phyloP scores from a whole-genome alignment of 2,113 vertebrate genomes.

The Mus spicilegus region DNA sequence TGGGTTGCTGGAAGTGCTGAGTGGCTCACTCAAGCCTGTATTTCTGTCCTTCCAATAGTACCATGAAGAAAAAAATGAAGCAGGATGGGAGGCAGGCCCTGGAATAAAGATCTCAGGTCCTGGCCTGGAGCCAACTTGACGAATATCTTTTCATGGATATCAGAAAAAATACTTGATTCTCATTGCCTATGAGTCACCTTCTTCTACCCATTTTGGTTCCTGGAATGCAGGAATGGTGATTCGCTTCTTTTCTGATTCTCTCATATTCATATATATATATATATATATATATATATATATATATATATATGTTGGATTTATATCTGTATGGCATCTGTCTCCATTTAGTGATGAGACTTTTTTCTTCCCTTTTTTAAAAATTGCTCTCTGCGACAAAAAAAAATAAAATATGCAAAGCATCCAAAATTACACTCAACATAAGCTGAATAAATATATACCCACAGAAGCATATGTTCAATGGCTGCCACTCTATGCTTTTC shows the following conservation, averaged over 20 bases:
- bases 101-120: not conserved
- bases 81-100: not conserved
- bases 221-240: not conserved
- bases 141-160: not conserved
- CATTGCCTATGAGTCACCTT: not conserved
- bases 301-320: not conserved
- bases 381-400: slow-evolving; percentile 61
- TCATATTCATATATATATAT: not conserved
- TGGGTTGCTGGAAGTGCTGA: not conserved
- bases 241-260: not conserved
- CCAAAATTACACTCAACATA: slow-evolving; percentile 66
- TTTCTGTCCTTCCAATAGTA: not conserved
- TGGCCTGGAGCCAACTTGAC: not conserved
- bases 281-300: too few species aligned
- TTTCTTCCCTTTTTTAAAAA: slow-evolving; percentile 58
- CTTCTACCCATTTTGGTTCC: not conserved
- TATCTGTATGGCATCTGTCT: slow-evolving; percentile 49
- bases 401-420: slow-evolving; percentile 77
- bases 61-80: not conserved
- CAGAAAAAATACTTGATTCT: not conserved
- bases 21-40: too few species aligned
- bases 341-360: slow-evolving; percentile 45
- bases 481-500: slow-evolving; percentile 77
- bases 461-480: slow-evolving; percentile 77
- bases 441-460: slow-evolving; percentile 66